Base-by-base conservation (phyloP, 2,113 vertebrate genomes). In the Ammodytes dubius region DNA sequence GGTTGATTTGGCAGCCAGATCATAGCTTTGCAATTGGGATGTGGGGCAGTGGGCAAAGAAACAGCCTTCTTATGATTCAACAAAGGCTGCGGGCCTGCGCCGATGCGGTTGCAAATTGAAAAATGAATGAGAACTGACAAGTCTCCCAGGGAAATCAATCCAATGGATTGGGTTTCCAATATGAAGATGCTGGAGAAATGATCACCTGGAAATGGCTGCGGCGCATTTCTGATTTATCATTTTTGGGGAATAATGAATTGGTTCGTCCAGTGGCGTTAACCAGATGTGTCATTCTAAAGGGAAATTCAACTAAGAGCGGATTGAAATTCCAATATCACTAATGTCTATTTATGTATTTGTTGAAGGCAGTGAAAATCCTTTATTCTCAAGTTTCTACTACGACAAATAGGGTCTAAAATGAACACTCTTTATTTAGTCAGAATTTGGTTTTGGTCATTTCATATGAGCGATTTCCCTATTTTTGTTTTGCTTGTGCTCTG, bases 91-190 rank as follows among this genome's bases (percentile, higher is more conserved):
- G 13, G 72, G 81, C 43, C 70, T 9, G 56, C 19, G n/a, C 79
- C 81, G 88, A 88, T 66, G 84, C 84, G 73, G 76, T 88, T 93
- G 91, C 85, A 93, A 92, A 94, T 92, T 93, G 91, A 91, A 92
- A 91, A 85, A 90, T 94, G 88, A 93, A 93, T 88, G 85, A 92
- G 80, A 95, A 82, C 70, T 84, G 93, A 93, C 91, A 89, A 61
- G 89, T 86, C 88, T 89, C 87, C 73, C 77, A 54, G 81, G 86
- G 86, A 91, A 93, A 93, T 93, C 90, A 91, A 93, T 93, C 73
- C 12, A 9, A 76, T 77, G 69, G 86, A 93, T 89, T 80, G 84
- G 79, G 84, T 81, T 77, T 88, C 84, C 82, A 84, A 91, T 94
- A 91, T 90, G 84, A 78, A 93, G 81, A 93, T 89, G 77, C 65